These are phyloP conservation scores for Syndactyla subalaris DNA, from an alignment of 2,797 vertebrate genomes.

Conservation along the genomic window DNA sequence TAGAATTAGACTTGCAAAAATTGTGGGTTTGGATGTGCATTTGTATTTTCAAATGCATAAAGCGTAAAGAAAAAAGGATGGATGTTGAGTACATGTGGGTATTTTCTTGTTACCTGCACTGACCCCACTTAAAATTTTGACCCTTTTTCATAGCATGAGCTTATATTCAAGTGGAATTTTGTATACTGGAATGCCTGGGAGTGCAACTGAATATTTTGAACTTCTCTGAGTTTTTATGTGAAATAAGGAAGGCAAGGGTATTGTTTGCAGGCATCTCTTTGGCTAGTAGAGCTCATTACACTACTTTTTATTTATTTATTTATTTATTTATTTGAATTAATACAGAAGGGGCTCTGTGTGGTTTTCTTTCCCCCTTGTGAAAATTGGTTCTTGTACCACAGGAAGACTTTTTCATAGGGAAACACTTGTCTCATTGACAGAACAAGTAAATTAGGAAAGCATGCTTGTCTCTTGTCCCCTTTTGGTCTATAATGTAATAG, in stretches of 20 bases:
- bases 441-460: background rate
- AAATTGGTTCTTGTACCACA: background rate
- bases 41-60: slow-evolving; percentile 44
- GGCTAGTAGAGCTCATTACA: background rate
- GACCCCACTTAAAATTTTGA: background rate
- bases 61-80: background rate
- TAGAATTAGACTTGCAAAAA: slow-evolving; percentile 16
- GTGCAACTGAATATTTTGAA: background rate
- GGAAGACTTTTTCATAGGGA: background rate
- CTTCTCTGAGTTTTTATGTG: background rate
- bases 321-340: background rate
- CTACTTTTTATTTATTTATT: background rate
- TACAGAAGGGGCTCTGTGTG: background rate
- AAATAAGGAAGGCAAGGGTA: background rate
- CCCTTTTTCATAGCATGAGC: background rate
- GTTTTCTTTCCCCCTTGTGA: background rate
- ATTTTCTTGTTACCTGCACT: background rate
- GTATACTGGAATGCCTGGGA: background rate
- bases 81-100: slow-evolving; percentile 6
- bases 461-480: background rate
- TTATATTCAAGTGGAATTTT: background rate
- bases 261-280: background rate
- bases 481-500: background rate
- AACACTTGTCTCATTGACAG: slow-evolving; percentile 8
- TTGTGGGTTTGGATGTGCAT: slow-evolving; percentile 16